Percentiles rank a stretch among this genome's conserved stretches.
These are phyloP conservation scores for Acanthurus leucopareius DNA, from an alignment of 2,797 vertebrate species.

Conservation along the genomic window DNA sequence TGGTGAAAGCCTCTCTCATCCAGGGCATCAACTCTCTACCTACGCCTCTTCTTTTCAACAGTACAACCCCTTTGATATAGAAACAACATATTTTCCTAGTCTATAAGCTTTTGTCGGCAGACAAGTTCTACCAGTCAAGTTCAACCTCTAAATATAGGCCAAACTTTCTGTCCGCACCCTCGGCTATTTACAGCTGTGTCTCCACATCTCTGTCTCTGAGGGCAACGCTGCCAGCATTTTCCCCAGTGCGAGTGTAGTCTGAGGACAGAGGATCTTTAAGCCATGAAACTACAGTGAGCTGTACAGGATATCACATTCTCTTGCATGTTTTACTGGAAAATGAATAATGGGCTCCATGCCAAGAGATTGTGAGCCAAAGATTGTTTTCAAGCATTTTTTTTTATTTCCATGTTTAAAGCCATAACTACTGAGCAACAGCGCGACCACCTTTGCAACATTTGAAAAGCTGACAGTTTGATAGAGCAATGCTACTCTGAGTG, in stretches of 20 bases:
- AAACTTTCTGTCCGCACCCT: slow-evolving; percentile 77
- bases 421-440: slow-evolving; percentile 12
- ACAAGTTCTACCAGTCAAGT: slow-evolving; percentile 66
- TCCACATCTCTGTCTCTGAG: slow-evolving; percentile 57
- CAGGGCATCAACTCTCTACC: not conserved
- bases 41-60: not conserved
- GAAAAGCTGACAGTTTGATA: not conserved
- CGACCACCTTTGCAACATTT: not conserved
- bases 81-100: slow-evolving; percentile 24
- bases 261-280: slow-evolving; percentile 14
- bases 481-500: not conserved
- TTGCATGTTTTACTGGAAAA: not conserved
- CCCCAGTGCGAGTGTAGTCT: slow-evolving; percentile 8
- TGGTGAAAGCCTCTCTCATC: slow-evolving; percentile 2
- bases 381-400: slow-evolving; percentile 8
- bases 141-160: slow-evolving; percentile 82
- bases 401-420: not conserved
- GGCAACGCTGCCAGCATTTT: slow-evolving; percentile 30
- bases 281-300: not conserved
- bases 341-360: not conserved
- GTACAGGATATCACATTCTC: not conserved
- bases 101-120: slow-evolving; percentile 47
- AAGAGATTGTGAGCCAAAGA: not conserved
- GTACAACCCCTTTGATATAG: not conserved
- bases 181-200: slow-evolving; percentile 81